Percentiles rank a stretch among this genome's conserved stretches.
Conservation (phyloP, 2,888 invertebrate genomes). For the Listrodromus nycthemerus region DNA sequence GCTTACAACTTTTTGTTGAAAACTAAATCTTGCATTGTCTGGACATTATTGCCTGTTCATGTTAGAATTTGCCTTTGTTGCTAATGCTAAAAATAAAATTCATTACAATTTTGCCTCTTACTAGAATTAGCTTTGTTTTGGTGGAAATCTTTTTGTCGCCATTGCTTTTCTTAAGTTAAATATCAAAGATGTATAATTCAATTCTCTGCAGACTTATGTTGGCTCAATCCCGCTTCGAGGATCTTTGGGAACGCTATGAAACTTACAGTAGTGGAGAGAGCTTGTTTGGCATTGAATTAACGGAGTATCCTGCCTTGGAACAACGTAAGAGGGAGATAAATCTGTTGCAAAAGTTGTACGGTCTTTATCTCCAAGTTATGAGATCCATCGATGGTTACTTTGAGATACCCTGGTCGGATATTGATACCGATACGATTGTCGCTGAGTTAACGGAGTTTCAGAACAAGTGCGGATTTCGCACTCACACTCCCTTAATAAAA, state of each 20-base stretch:
- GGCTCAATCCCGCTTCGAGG: conserved; percentile 93
- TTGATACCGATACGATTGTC: conserved; percentile 93
- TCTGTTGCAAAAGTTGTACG: conserved; percentile 92
- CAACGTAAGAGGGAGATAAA: conserved; percentile 94
- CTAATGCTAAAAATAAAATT: too few species aligned
- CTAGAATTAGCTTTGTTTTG: too few species aligned
- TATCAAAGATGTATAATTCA: neutral
- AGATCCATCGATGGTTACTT: conserved; percentile 94
- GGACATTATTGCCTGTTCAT: too few species aligned
- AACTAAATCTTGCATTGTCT: too few species aligned
- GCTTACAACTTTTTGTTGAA: too few species aligned
- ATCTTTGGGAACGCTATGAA: conserved; percentile 92
- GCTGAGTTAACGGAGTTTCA: conserved; percentile 93
- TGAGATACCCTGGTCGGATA: conserved; percentile 93
- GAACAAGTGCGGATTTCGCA: conserved; percentile 84
- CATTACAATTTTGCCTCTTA: too few species aligned
- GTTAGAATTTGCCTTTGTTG: too few species aligned
- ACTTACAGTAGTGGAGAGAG: conserved; percentile 94
- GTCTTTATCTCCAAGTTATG: conserved; percentile 92
- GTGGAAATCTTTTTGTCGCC: too few species aligned
- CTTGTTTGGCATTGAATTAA: conserved; percentile 93
- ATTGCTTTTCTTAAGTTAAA: too few species aligned
- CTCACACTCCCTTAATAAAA: neutral
- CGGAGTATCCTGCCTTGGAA: conserved; percentile 92
- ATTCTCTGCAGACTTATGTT: conserved; percentile 86